Base-by-base conservation (phyloP, 2,113 vertebrate species). In the Ornithorhynchus anatinus region DNA sequence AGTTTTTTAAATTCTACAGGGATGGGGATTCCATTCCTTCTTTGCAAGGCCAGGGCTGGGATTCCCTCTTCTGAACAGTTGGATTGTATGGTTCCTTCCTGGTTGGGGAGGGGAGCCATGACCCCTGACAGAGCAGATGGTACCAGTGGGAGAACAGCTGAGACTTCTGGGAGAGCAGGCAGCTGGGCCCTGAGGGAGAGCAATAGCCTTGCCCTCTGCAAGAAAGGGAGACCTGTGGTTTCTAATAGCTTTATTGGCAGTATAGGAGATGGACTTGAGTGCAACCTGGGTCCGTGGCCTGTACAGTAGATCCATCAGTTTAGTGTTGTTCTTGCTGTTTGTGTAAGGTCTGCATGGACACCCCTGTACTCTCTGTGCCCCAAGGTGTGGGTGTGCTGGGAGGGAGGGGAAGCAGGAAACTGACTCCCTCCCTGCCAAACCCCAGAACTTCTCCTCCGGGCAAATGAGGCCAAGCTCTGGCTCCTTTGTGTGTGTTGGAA, bases 231-330 rank as follows among this genome's bases (percentile, higher is more conserved):
- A 4, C 48, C 38, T 22, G 25, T 42, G 19, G 16, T 74, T 39
- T 69, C 63, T 20, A 17, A 77, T 12, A 51, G 68, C 60, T 88
- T 88, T 89, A 87, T 43, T 85, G 72, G 72, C 47, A 39, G 31
- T 17, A 37, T 35, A 29, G 56, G 17, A 69, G 61, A 2, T 8
- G 15, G 64, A 50, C 80, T 51, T 53, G 58, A 64, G 48, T 1
- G 5, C 1, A 3, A 39, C 39, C 64, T 22, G 2, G 20, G n/a
- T 23, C 50, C 3, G 3, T 11, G 66, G 69, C 29, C 66, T 61
- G 31, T n/a, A 44, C 57, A 25, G 54, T 0, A 8, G 58, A 27
- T 5, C 17, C 35, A 3, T 4, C 36, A 42, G 1, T n/a, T 2
- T 1, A 50, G 53, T 36, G 15, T 9, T 8, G 14, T 35, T 59